A percentile compares a stretch with the other conserved stretches of the same genome.
These are phyloP conservation scores for Tridacna crocea DNA, from an alignment of 2,888 invertebrate genomes.

Conservation along the genomic window DNA sequence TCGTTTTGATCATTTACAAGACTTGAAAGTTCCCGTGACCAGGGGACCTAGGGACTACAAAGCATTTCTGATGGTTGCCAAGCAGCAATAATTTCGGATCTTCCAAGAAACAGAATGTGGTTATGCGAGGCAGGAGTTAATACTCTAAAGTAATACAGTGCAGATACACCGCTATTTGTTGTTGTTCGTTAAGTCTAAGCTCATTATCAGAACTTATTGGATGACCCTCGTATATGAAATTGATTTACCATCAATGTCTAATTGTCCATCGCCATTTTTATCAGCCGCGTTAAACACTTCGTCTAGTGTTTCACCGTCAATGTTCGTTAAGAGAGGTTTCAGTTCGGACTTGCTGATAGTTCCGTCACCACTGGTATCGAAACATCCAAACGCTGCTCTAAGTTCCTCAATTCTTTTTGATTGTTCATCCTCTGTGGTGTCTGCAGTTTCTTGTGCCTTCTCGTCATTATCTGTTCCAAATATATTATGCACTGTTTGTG, in stretches of 20 bases:
- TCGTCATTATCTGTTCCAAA: not conserved
- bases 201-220: too few species aligned
- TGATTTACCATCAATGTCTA: constrained; percentile 44
- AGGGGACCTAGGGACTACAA: too few species aligned
- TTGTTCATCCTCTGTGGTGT: not conserved
- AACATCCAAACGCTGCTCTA: constrained; percentile 12
- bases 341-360: constrained; percentile 43
- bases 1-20: too few species aligned
- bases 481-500: not conserved
- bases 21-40: too few species aligned
- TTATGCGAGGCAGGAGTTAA: too few species aligned
- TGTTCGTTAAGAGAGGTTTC: constrained; percentile 28
- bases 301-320: constrained; percentile 34
- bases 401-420: not conserved
- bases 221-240: not conserved
- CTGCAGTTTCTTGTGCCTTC: not conserved
- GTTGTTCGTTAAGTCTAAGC: too few species aligned
- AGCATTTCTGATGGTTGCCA: too few species aligned
- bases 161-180: too few species aligned
- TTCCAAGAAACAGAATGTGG: too few species aligned
- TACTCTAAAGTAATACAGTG: too few species aligned
- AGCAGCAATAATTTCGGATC: too few species aligned
- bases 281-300: constrained; percentile 33
- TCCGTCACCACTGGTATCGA: constrained; percentile 13
- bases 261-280: constrained; percentile 37